phyloP scores from a whole-genome alignment of 2,797 vertebrate species.

The Antrozous pallidus region DNA sequence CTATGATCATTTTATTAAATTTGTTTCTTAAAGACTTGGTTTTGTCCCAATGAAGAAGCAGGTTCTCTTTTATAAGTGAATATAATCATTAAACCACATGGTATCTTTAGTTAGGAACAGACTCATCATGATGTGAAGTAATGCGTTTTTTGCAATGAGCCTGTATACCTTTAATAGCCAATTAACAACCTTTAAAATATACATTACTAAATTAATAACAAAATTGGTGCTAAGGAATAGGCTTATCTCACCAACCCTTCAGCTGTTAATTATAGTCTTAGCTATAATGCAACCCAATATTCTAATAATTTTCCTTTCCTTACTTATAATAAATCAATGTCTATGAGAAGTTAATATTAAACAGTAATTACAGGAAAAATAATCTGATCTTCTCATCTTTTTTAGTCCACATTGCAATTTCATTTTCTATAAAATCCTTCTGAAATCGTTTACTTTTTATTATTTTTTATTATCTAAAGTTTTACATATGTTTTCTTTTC shows the following conservation, averaged over 20 bases:
- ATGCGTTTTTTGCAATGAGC: not conserved
- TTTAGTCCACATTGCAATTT: not conserved
- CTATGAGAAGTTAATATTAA: not conserved
- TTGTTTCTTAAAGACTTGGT: not conserved
- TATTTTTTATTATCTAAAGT: too few species aligned
- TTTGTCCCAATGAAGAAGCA: not conserved
- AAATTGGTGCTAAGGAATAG: conserved; percentile 39
- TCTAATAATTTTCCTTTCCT: not conserved
- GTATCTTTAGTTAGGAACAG: not conserved
- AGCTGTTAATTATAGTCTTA: conserved; percentile 49
- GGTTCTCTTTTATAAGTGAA: not conserved
- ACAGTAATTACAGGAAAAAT: not conserved
- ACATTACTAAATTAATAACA: conserved; percentile 46
- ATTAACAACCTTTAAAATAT: conserved; percentile 32
- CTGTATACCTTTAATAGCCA: not conserved
- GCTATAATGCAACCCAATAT: not conserved
- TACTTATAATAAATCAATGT: not conserved
- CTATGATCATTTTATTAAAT: not conserved
- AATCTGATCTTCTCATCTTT: not conserved
- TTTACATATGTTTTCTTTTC: too few species aligned
- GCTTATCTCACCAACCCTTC: not conserved
- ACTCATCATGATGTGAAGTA: conserved; percentile 1
- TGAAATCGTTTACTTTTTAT: not conserved
- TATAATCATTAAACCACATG: not conserved
- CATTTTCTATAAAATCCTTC: not conserved